Evolutionary conservation across 2,113 vertebrate genomes (phyloP).

Genomic region (Cyanoderma ruficeps): DNA sequence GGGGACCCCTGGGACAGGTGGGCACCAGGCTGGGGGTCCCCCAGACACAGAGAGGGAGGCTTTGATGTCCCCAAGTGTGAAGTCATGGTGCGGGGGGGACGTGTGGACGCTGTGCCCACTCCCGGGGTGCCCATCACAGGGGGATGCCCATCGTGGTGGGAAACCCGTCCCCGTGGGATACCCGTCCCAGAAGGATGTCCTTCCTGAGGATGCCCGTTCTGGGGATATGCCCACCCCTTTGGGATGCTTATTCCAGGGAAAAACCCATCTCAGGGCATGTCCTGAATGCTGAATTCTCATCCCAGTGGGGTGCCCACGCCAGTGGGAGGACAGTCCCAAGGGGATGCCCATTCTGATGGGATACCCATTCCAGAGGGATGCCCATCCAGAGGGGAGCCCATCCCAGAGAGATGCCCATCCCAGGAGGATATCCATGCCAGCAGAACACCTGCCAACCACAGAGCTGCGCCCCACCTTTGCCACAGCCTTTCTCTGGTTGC

Average conservation of each 20-base stretch:
- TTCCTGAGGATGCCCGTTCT: neutral
- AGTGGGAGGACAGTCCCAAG: neutral
- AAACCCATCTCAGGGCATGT: neutral
- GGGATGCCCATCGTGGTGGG: neutral
- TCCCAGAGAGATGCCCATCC: neutral
- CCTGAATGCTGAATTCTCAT: neutral
- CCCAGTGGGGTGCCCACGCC: rapidly evolving
- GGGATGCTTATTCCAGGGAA: neutral
- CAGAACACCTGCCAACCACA: neutral
- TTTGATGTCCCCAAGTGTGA: rapidly evolving
- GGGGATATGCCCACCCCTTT: no score
- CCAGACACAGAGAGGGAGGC: rapidly evolving
- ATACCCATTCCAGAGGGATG: neutral
- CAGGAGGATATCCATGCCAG: neutral
- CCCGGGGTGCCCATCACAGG: neutral
- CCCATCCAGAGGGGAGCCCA: rapidly evolving
- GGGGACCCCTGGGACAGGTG: neutral
- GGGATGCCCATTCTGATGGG: rapidly evolving
- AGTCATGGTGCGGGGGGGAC: rapidly evolving
- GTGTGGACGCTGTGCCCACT: rapidly evolving
- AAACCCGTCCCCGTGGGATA: rapidly evolving
- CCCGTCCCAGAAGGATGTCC: neutral
- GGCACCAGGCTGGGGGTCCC: neutral
- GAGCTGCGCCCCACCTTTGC: neutral
- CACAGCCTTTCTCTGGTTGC: neutral